Conservation (phyloP, 2,888 invertebrate species). For the Limnephilus marmoratus region DNA sequence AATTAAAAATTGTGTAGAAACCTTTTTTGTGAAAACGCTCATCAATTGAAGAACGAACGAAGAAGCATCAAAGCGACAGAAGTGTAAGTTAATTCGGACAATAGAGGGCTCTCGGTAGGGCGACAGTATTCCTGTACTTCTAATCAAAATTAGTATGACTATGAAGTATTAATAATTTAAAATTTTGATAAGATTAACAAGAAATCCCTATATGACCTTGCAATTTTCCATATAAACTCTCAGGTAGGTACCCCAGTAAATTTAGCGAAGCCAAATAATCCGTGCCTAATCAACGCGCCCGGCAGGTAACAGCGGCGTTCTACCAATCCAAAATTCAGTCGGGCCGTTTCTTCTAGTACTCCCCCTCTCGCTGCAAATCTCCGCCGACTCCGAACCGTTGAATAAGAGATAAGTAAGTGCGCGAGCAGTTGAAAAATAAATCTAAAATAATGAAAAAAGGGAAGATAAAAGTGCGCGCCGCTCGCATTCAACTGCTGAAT, state of each 20-base stretch:
- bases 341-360: not conserved
- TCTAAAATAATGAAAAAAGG: constrained; percentile 55
- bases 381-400: constrained; percentile 28
- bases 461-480: constrained; percentile 46
- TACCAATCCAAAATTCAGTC: not conserved
- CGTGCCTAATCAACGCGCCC: not conserved
- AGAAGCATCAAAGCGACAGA: no score
- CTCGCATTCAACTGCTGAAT: constrained; percentile 49
- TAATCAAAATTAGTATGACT: no score
- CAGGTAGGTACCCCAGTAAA: not conserved
- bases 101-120: no score
- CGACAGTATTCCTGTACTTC: no score
- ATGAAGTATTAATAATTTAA: no score
- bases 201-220: no score
- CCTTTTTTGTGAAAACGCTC: no score
- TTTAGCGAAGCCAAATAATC: not conserved
- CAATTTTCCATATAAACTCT: not conserved
- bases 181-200: no score
- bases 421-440: constrained; percentile 56
- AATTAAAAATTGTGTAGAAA: no score
- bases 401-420: constrained; percentile 52
- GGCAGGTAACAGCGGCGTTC: not conserved
- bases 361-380: constrained; percentile 9
- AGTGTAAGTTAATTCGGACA: no score
- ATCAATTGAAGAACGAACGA: no score